Evolutionary conservation across 2,888 invertebrate genomes (phyloP), one percentile per base, ranked within the genome.

Genomic region (Tuta absoluta): DNA sequence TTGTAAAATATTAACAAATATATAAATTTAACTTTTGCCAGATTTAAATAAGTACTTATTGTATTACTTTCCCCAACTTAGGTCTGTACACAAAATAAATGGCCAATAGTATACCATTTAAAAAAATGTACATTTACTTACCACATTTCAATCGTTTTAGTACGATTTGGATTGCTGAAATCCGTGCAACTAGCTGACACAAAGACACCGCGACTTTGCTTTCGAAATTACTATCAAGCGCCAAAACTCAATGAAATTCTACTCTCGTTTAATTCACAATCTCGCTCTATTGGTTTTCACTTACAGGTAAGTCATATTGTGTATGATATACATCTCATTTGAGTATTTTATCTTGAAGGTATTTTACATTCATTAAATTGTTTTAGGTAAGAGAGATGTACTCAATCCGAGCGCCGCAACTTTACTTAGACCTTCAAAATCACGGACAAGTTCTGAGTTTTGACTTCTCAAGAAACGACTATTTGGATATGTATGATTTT

Each of bases 381-480:
- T 51, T 21, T 23, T 3, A 51, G 51, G 51, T 51, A 7, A 2
- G 21, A 4, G 21, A 51, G 21, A 21, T 51, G 51, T 51, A 19
- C 21, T 51, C 51, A 3, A 21, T 10, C 12, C 23, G 12, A 23
- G 19, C 51, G 11, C 51, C 56, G 5, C 56, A 56, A 17, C 28
- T 56, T n/a, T 12, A 24, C n/a, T n/a, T 56, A 2, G 28, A 56
- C n/a, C 56, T 56, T 12, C 1, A n/a, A 3, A 28, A 24, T 24
- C n/a, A 8, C 8, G 56, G 56, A 33, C 56, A 56, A 14, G 56
- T 56, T 33, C n/a, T 24, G n/a, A 56, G 56, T 28, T 56, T 56
- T n/a, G n/a, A 28, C 1, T 56, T 56, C 33, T 4, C 56, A 14
- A 56, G 28, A 14, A 24, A 56, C 14, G 28, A 56, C 56, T 56